Base-by-base conservation (phyloP, 1,140 invertebrate genomes). In the Bacillus rossius region DNA sequence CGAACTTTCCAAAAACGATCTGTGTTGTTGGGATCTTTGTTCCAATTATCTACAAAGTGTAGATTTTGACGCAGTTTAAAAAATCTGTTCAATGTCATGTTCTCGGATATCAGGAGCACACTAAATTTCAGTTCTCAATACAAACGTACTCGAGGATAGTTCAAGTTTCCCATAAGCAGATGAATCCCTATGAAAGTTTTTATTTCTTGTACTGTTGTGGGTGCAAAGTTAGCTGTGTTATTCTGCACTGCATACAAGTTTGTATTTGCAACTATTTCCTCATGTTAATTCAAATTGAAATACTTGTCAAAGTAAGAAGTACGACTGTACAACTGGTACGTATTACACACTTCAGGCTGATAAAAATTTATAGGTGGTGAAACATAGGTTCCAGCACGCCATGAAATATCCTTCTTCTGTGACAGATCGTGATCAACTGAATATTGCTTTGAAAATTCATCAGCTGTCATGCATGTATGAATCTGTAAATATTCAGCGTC, bases 1-100 rank as follows among this genome's bases (percentile, higher is more conserved):
- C 62, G 52, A 48, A 69, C 41, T 53, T 66, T 64, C 52, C 60
- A 55, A 48, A 60, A 51, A 10, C 25, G 16, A 25, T 64, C 56
- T 23, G 34, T 34, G 22, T 47, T 51, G 8, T 53, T 8, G 13
- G 37, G 37, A 19, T 19, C 17, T 22, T 16, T 51, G n/a, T 51
- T 25, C 23, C 19, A 51, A 37, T 59, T 61, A 53, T 64, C 54
- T 8, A 61, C 17, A 25, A 64, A n/a, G 47, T 62, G 55, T 16
- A 63, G 29, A 61, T 43, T 43, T 20, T 55, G 53, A 19, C 50
- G 19, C 22, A 60, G 25, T 25, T 25, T 17, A 58, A 58, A 58
- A 59, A 61, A 61, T 34, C 51, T 19, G 16, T 61, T 47, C 37
- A 49, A 0, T 16, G 34, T 37, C 40, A 61, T 55, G 34, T 25